Evolutionary conservation across 2,113 vertebrate species (phyloP), one percentile per base, ranked within the genome.

Genomic region (Peromyscus polionotus): DNA sequence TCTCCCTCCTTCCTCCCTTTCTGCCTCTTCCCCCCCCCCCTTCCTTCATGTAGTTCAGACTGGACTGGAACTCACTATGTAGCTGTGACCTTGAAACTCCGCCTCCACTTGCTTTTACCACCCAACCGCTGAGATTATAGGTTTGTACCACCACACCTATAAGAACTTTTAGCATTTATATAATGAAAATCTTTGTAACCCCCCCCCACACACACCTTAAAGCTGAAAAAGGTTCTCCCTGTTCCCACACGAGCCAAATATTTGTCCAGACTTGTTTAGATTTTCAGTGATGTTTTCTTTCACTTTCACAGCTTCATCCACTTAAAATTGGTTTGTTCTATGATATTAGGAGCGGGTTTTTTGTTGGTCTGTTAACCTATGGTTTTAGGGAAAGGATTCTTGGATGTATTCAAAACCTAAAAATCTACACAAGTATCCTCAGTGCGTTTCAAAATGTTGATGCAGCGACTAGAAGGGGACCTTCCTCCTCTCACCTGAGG

Each of bases 281-380:
- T 54, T 67, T 76, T 96, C 61, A 5, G n/a, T 70, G 28, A 67
- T 59, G 24, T 93, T 88, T 94, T 86, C 7, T 81, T 73, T 83
- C 51, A n/a, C 7, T 83, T 76, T 80, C 24, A 88, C 16, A 12
- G 2, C 77, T 94, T 89, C 83, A 45, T 76, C 54, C 3, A 87
- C 36, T 31, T 77, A n/a, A 95, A 84, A 48, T 95, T 61, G 42
- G 65, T 90, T 83, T 95, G 28, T 70, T 61, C 7, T 68, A 16
- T 39, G 33, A 14, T n/a, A 0, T 39, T 39, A 45, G 39, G 11
- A 89, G 22, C 65, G 54, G 14, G 1, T 2, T 63, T 45, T 48
- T 36, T 67, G 61, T 67, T 31, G 42, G 65, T 67, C n/a, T 67
- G 67, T 87, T 93, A 17, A 88, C 61, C 39, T 45, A 4, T 81